Percentiles rank a stretch among this genome's conserved stretches.
Conservation (phyloP, 2,888 invertebrate genomes). For the Limnephilus lunatus region DNA sequence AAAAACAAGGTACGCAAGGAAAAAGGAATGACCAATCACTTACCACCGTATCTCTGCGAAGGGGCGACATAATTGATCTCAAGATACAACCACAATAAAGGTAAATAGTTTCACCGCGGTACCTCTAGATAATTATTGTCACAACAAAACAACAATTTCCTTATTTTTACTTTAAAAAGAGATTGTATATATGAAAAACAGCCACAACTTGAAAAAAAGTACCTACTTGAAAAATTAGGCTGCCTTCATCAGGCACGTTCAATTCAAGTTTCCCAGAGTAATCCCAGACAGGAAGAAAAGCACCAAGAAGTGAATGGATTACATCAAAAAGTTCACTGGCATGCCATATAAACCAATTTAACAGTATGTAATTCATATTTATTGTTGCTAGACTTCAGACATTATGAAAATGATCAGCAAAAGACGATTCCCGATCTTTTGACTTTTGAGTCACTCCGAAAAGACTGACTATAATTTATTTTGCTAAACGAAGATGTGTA, state of each 20-base stretch:
- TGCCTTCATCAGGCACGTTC: not conserved
- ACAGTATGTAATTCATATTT: not conserved
- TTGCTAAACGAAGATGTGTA: not conserved
- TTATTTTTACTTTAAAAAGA: too few relatives aligned
- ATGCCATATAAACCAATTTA: too few relatives aligned
- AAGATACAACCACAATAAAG: too few relatives aligned
- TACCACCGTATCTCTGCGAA: too few relatives aligned
- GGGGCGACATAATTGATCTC: too few relatives aligned
- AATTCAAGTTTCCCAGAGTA: not conserved
- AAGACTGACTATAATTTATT: not conserved
- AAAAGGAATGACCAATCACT: too few relatives aligned
- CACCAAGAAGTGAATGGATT: not conserved
- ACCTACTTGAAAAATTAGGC: not conserved
- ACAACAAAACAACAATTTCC: too few relatives aligned
- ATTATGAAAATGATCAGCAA: not conserved
- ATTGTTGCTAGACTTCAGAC: not conserved
- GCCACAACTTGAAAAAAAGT: too few relatives aligned
- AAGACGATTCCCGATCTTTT: not conserved
- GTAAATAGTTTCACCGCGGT: too few relatives aligned
- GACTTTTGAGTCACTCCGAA: not conserved
- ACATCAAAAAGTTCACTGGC: not conserved
- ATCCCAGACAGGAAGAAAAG: not conserved
- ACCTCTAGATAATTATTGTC: too few relatives aligned
- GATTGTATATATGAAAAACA: too few relatives aligned
- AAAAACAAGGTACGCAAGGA: too few relatives aligned